Conservation (phyloP, 2,888 invertebrate species). For the Molanna angustata region DNA sequence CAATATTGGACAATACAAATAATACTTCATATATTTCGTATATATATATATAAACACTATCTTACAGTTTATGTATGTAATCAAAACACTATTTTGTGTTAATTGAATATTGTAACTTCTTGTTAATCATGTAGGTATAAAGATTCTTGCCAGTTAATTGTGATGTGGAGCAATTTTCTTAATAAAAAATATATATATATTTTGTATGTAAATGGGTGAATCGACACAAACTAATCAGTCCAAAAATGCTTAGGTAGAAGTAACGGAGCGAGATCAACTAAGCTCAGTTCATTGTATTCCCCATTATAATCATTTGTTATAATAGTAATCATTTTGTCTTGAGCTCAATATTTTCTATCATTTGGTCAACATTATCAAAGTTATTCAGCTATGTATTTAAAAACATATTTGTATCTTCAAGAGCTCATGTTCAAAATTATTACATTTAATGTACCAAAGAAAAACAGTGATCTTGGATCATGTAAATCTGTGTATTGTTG, state of each 20-base stretch:
- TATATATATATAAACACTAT: constrained; percentile 14
- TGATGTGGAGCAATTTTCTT: constrained; percentile 30
- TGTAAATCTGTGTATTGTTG: no score
- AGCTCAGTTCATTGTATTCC: neutral
- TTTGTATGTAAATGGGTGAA: neutral
- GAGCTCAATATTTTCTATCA: neutral
- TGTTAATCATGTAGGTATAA: constrained; percentile 30
- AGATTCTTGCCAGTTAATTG: constrained; percentile 30
- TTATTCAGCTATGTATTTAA: no score
- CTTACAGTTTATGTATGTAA: constrained; percentile 19
- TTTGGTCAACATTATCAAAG: no score
- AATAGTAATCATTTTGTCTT: neutral
- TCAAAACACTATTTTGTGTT: constrained; percentile 18
- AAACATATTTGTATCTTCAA: no score
- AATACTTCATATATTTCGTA: no score
- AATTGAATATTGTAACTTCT: constrained; percentile 31
- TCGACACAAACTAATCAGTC: no score
- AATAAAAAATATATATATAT: constrained; percentile 16
- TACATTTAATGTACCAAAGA: no score
- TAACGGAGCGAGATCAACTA: neutral
- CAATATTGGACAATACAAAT: constrained; percentile 32
- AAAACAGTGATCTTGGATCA: no score
- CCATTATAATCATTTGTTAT: no score
- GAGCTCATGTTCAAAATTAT: no score
- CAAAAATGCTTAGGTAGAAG: neutral